A percentile compares a stretch with the other conserved stretches of the same genome.
These are phyloP conservation scores for Apotomis turbidana DNA, from an alignment of 2,888 invertebrate genomes.

Conservation along the genomic window DNA sequence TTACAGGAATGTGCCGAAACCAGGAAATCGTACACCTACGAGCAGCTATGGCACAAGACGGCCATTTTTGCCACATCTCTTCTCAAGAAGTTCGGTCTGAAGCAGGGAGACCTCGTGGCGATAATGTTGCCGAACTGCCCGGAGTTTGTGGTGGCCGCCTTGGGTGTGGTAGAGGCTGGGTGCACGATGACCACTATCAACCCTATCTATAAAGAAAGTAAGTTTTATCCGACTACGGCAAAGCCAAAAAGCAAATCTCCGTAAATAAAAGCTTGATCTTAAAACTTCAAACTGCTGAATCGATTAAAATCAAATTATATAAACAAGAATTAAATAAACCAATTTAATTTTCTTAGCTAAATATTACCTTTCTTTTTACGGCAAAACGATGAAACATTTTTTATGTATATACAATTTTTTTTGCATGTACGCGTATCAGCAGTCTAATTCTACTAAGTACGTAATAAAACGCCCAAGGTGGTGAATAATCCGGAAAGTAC, in stretches of 20 bases:
- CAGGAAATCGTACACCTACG: conserved; percentile 71
- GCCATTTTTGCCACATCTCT: conserved; percentile 86
- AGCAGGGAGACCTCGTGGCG: conserved; percentile 86
- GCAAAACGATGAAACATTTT: no score
- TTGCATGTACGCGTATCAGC: no score
- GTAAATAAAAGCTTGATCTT: no score
- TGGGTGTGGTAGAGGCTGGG: conserved; percentile 89
- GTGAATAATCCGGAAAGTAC: background rate
- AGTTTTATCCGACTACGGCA: conserved; percentile 47
- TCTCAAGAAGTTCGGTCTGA: conserved; percentile 85
- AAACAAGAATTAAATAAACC: no score
- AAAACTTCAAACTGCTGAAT: no score
- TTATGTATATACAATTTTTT: no score
- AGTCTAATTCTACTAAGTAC: background rate
- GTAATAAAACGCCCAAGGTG: no score
- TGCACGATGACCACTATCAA: conserved; percentile 89
- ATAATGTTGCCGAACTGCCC: conserved; percentile 89
- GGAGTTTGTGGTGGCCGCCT: conserved; percentile 86
- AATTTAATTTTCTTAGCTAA: no score
- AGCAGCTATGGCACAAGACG: conserved; percentile 80
- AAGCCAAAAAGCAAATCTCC: no score
- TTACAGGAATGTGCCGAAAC: conserved; percentile 76
- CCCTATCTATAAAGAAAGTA: conserved; percentile 88
- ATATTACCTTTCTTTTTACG: no score
- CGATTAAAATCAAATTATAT: no score